A percentile compares a stretch with the other conserved stretches of the same genome.
Evolutionary conservation across 2,113 vertebrate genomes (phyloP).

Genomic region (Pollachius pollachius): DNA sequence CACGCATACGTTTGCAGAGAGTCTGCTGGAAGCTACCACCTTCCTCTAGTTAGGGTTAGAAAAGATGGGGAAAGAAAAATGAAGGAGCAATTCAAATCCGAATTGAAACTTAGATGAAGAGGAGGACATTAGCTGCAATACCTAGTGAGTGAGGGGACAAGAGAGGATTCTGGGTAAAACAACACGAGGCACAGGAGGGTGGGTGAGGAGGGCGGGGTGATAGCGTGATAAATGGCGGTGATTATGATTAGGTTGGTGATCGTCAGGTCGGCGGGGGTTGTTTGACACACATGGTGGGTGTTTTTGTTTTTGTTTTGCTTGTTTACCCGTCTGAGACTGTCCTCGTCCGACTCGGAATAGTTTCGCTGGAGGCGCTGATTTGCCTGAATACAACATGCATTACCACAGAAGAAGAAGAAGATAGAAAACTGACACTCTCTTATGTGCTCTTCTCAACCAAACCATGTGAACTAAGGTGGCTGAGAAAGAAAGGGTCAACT

Average conservation of each 20-base stretch:
- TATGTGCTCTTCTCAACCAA: too few relatives aligned
- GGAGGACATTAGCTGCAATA: conserved; percentile 6
- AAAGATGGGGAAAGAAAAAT: background rate
- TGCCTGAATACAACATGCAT: conserved; percentile 69
- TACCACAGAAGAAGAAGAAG: background rate
- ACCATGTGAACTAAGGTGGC: too few relatives aligned
- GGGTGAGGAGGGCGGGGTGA: background rate
- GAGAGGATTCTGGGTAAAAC: conserved; percentile 11
- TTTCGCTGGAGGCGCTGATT: conserved; percentile 75
- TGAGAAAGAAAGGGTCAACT: too few relatives aligned
- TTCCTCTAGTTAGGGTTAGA: conserved; percentile 55
- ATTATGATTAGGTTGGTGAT: conserved; percentile 20
- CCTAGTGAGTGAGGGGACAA: background rate
- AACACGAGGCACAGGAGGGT: background rate
- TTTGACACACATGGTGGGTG: background rate
- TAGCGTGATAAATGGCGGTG: conserved; percentile 7
- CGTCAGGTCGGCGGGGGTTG: conserved; percentile 14
- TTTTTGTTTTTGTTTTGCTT: conserved; percentile 35
- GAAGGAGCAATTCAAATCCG: background rate
- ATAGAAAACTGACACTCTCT: too few relatives aligned
- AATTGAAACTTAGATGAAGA: conserved; percentile 1
- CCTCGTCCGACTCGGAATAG: conserved; percentile 88
- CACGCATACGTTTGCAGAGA: conserved; percentile 39
- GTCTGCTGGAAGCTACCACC: conserved; percentile 61
- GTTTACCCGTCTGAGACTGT: conserved; percentile 92